These are phyloP conservation scores for Melanargia galathea DNA, from an alignment of 2,888 invertebrate species.

Conservation along the genomic window DNA sequence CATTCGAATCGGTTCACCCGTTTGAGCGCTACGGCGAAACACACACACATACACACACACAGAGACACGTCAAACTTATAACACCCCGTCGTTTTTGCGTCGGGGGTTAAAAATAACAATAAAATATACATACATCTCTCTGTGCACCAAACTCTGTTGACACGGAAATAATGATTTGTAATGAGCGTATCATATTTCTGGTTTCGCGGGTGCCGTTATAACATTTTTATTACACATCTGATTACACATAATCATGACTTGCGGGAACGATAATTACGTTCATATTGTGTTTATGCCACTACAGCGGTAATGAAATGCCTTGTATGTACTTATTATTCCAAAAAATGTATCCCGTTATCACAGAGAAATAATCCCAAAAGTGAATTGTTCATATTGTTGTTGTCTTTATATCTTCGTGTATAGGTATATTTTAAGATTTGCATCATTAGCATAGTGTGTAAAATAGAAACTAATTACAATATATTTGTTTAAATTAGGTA, in stretches of 20 bases:
- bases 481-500: too few species aligned
- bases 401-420: background rate
- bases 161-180: conserved; percentile 13
- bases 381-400: background rate
- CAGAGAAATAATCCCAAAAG: background rate
- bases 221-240: conserved; percentile 27
- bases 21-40: too few species aligned
- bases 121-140: too few species aligned
- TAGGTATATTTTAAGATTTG: too few species aligned
- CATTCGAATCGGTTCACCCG: too few species aligned
- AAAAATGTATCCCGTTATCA: background rate
- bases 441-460: too few species aligned
- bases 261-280: conserved; percentile 15
- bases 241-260: conserved; percentile 26
- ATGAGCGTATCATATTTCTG: conserved; percentile 1
- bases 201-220: conserved; percentile 23
- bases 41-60: too few species aligned
- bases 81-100: too few species aligned
- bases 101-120: too few species aligned
- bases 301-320: conserved; percentile 1
- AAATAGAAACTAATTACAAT: too few species aligned
- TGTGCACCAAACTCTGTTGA: conserved; percentile 13
- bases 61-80: too few species aligned
- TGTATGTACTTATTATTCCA: conserved; percentile 14
- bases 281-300: conserved; percentile 1